Conservation (phyloP, 1,140 invertebrate species). For the Brachionus rotundiformis region DNA sequence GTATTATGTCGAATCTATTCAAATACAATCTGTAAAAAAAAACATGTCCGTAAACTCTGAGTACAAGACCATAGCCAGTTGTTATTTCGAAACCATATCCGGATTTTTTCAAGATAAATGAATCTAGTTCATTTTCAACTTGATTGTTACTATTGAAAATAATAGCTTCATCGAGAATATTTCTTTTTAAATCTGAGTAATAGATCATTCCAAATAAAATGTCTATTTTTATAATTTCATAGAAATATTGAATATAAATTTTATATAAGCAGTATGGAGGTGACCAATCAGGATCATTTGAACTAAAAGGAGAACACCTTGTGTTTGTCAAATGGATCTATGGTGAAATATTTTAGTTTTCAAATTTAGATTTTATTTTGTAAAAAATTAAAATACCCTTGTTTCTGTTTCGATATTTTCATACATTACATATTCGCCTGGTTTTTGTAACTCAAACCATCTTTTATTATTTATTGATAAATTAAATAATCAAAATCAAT, state of each 20-base stretch:
- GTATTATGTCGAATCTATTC: neutral
- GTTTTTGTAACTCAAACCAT: conserved; percentile 26
- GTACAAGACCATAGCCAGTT: conserved; percentile 7
- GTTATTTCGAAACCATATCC: neutral
- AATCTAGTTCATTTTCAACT: neutral
- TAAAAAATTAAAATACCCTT: neutral
- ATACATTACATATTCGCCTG: conserved; percentile 33
- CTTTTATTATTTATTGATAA: no score
- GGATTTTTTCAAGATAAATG: neutral
- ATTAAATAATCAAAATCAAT: neutral
- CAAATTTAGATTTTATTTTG: neutral
- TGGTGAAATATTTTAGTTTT: neutral
- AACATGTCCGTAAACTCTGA: conserved; percentile 13
- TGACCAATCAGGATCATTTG: neutral
- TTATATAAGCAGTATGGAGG: neutral
- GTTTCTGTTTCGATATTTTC: conserved; percentile 18
- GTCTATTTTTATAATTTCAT: conserved; percentile 1
- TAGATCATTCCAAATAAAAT: neutral
- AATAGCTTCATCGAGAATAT: neutral
- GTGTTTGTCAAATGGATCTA: neutral
- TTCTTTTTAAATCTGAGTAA: neutral
- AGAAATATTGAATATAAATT: conserved; percentile 23
- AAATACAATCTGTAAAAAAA: neutral
- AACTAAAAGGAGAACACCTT: neutral
- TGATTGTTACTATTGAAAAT: neutral